Base-by-base conservation (phyloP, 2,888 invertebrate genomes). In the Ptychoptera contaminata region DNA sequence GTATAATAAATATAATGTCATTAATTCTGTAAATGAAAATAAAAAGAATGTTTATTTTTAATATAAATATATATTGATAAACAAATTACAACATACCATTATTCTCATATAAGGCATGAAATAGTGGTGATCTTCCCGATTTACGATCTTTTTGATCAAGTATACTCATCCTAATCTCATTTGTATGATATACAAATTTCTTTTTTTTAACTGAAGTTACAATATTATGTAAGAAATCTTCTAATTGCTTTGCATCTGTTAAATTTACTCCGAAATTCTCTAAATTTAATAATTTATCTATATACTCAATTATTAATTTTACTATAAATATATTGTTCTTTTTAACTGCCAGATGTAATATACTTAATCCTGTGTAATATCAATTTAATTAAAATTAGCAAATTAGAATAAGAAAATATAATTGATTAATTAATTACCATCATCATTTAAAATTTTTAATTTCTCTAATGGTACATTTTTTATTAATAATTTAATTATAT, bases 51-150 rank as follows among this genome's bases (percentile, higher is more conserved):
- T 7, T 7, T 11, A 7, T 32, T 32, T 32, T 11, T 11, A 7
- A 7, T 4, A 8, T 32, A 23, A 23, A 23, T 23, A 37, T 32
- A 23, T 12, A 11, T n/a, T n/a, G n/a, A 38, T 16, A 43, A 23
- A n/a, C 2, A 40, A 29, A 5, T n/a, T n/a, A 31, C 12, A 16
- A 39, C 53, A 48, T 50, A 59, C 60, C 57, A 40, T 51, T 47
- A 39, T 55, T 53, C 14, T 54, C 52, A 48, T 59, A 58, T 11
- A 64, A 52, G 15, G 64, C 60, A 50, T 53, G 58, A 40, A 58
- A 60, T 6, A 65, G 48, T 1, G 56, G 50, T 1, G 57, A 55
- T 42, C 56, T 58, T 0, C 64, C 63, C 6, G 58, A 54, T 44
- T 55, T 56, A 6, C 56, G 51, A 47, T 63, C 62, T 12, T 47